Base-by-base conservation (phyloP, 2,113 vertebrate genomes). In the Dipodomys ordii region DNA sequence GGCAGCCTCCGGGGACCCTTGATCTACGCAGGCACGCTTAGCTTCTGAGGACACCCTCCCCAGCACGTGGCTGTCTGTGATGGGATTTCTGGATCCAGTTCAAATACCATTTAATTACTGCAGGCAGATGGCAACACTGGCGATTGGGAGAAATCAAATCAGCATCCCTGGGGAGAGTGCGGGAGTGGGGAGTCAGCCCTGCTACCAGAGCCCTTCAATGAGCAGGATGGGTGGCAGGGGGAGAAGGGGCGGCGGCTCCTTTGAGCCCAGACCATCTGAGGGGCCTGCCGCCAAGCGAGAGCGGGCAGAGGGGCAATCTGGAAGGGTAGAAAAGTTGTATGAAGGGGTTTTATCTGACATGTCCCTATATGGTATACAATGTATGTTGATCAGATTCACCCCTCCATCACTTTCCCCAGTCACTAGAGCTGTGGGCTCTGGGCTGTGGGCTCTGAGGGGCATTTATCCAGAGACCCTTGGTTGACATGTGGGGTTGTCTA, bases 91-190 rank as follows among this genome's bases (percentile, higher is more conserved):
- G 97, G 96, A 97, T 95, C 78, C 53, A 53, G 89, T 97, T 97
- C 97, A 98, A 98, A 96, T 81, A 97, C 92, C 98, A 97, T 97
- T 98, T 98, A 98, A 98, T 98, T 98, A 98, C 94, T 18, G 4
- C 27, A 1, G 96, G 93, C 91, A 93, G 95, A 97, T 95, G 97
- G 96, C 67, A 73, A 96, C 92, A 95, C 90, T 81, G 82, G 96
- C 88, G 97, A 98, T 97, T 95, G 97, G 95, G 92, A 94, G 95
- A 97, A 98, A 98, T 97, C 94, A 35, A 98, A 98, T 98, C 94
- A 98, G 71, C 84, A 81, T 97, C 98, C 97, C 98, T 0, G 0
- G 96, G 95, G 69, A 93, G 53, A 16, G 83, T 57, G 95, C 85
- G n/a, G 67, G 72, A 44, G 85, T 67, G n/a, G 77, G 77, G 28